Evolutionary conservation across 2,113 vertebrate species (phyloP).

Genomic region (Thymallus thymallus): DNA sequence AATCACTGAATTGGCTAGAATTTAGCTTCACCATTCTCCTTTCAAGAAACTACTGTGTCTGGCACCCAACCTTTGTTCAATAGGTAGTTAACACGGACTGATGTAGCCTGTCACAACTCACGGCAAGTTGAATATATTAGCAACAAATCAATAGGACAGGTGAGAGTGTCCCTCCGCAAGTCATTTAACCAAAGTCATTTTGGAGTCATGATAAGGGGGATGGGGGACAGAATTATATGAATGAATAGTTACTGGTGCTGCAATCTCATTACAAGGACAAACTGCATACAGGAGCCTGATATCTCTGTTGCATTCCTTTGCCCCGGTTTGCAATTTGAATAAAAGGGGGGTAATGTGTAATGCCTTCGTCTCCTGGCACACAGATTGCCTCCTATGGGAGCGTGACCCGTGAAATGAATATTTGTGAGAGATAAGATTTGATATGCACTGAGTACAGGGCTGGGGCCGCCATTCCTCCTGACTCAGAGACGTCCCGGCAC

Average conservation of each 20-base stretch:
- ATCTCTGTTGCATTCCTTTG: conserved; percentile 50
- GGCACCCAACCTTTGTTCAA: too few relatives aligned
- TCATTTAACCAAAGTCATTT: conserved; percentile 53
- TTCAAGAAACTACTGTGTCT: too few relatives aligned
- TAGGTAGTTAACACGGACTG: too few relatives aligned
- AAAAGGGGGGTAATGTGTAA: conserved; percentile 55
- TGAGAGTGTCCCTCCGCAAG: conserved; percentile 35
- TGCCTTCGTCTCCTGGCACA: conserved; percentile 43
- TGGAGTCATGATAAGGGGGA: conserved; percentile 51
- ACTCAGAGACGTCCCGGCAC: conserved; percentile 25
- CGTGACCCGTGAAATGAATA: conserved; percentile 69
- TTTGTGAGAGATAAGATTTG: conserved; percentile 68
- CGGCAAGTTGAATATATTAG: not conserved
- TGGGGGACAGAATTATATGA: conserved; percentile 42
- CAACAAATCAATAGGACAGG: conserved; percentile 36
- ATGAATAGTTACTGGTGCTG: conserved; percentile 56
- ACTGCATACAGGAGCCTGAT: conserved; percentile 49
- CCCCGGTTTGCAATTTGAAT: conserved; percentile 64
- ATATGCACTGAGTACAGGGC: conserved; percentile 40
- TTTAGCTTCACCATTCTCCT: too few relatives aligned
- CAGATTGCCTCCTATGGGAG: conserved; percentile 60
- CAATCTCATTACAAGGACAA: conserved; percentile 64
- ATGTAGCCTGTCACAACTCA: too few relatives aligned
- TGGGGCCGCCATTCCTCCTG: conserved; percentile 24
- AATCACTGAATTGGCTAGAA: too few relatives aligned